Base-by-base conservation (phyloP, 1,140 invertebrate genomes). In the Nomia melanderi region DNA sequence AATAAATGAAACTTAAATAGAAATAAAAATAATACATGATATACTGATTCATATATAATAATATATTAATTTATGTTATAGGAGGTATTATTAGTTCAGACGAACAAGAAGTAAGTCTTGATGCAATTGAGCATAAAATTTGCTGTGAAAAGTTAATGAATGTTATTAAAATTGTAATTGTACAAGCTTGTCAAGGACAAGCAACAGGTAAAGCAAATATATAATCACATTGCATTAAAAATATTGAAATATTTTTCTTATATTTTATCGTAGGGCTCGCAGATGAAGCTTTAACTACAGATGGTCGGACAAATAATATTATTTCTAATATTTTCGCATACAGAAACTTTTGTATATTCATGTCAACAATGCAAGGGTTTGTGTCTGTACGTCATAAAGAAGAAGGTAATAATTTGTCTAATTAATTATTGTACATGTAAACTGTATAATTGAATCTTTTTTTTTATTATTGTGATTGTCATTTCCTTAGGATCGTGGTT, bases 141-240 rank as follows among this genome's bases (percentile, higher is more conserved):
- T 89, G 87, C 53, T 69, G 50, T 25, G 2, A 1, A 1, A 54
- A 82, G 67, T 82, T 89, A 0, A 62, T 69, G 31, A 47, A 87
- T 64, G 70, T 81, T 36, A 75, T 87, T 47, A 89, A 89, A 86
- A 63, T 88, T 72, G 62, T 88, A 25, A 78, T 89, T n/a, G 64
- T 84, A 74, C 87, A 89, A 77, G 85, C 82, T 14, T 89, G 88
- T 62, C 87, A 87, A 70, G 86, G 84, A 77, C 59, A 79, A 9
- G 44, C 5, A 41, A 50, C 23, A 31, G 88, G 87, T 85, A 77
- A 76, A 0, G 12, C 12, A 62, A 53, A 53, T 65, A n/a, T 41
- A 50, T 59, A 59, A n/a, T n/a, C 8, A 53, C 14, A 39, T 29
- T 29, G 11, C 56, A n/a, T 44, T 60, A 25, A 56, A 39, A 44